phyloP scores from a whole-genome alignment of 2,888 invertebrate genomes.

The Conus canariensis region DNA sequence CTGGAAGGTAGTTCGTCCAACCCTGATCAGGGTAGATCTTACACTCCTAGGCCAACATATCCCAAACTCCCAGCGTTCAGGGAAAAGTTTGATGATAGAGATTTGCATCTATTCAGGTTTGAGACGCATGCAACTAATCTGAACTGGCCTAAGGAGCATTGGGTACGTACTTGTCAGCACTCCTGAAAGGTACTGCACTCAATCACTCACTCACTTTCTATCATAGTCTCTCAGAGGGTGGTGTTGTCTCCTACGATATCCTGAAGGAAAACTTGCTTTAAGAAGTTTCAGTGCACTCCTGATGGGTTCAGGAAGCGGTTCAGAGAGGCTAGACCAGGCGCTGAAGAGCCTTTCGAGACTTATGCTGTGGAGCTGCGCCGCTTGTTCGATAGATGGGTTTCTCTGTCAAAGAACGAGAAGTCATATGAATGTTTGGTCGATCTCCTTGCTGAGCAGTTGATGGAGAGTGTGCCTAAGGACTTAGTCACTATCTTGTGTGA shows the following conservation, averaged over 20 bases:
- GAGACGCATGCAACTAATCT: neutral
- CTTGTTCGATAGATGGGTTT: neutral
- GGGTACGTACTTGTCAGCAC: neutral
- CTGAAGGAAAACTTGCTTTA: neutral
- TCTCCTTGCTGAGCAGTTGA: neutral
- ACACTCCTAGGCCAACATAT: too few relatives aligned
- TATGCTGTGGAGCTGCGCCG: neutral
- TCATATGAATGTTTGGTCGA: neutral
- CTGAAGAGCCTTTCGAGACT: neutral
- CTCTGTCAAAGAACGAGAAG: neutral
- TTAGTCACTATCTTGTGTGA: neutral
- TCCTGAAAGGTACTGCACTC: neutral
- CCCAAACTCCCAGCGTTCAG: neutral
- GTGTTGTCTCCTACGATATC: neutral
- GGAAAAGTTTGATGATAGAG: neutral
- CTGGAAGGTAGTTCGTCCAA: neutral
- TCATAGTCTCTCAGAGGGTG: neutral
- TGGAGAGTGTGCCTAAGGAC: neutral
- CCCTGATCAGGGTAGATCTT: too few relatives aligned
- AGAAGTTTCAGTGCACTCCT: slow-evolving; percentile 16
- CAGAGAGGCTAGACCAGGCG: neutral
- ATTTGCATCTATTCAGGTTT: neutral
- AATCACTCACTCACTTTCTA: neutral
- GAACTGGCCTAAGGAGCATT: neutral
- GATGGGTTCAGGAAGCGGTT: neutral